Evolutionary conservation across 2,888 invertebrate species (phyloP).

Genomic region (Hypolimnas misippus): DNA sequence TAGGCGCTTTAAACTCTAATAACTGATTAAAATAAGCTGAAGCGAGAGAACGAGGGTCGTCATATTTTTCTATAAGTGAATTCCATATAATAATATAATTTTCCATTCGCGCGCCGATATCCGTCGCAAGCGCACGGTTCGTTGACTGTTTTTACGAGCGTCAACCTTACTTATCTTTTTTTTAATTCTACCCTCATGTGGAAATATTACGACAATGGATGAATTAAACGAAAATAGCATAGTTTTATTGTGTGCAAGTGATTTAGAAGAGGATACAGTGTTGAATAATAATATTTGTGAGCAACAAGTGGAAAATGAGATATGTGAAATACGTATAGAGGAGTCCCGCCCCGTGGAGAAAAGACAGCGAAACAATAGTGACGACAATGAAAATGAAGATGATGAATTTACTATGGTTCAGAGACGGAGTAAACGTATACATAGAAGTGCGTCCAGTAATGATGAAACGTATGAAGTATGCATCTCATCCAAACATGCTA

Average conservation of each 20-base stretch:
- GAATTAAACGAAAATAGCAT: conserved; percentile 1
- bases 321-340: background rate
- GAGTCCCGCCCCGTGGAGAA: background rate
- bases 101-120: conserved; percentile 15
- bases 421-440: conserved; percentile 13
- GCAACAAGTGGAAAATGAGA: conserved; percentile 7
- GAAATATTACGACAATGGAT: conserved; percentile 13
- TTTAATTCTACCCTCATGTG: conserved; percentile 16
- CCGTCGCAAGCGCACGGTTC: conserved; percentile 15
- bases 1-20: too few species aligned
- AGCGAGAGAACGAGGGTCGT: too few species aligned
- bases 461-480: too few species aligned
- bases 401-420: too few species aligned
- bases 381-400: conserved; percentile 6
- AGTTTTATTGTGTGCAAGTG: too few species aligned
- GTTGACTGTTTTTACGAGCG: conserved; percentile 1
- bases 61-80: too few species aligned
- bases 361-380: conserved; percentile 7
- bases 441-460: too few species aligned
- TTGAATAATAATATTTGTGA: too few species aligned
- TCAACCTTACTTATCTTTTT: background rate
- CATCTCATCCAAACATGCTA: conserved; percentile 1
- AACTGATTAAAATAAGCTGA: too few species aligned
- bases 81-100: too few species aligned
- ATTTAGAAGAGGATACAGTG: too few species aligned